Conservation (phyloP, 2,797 vertebrate genomes). For the Helicolenus hilgendorfi region DNA sequence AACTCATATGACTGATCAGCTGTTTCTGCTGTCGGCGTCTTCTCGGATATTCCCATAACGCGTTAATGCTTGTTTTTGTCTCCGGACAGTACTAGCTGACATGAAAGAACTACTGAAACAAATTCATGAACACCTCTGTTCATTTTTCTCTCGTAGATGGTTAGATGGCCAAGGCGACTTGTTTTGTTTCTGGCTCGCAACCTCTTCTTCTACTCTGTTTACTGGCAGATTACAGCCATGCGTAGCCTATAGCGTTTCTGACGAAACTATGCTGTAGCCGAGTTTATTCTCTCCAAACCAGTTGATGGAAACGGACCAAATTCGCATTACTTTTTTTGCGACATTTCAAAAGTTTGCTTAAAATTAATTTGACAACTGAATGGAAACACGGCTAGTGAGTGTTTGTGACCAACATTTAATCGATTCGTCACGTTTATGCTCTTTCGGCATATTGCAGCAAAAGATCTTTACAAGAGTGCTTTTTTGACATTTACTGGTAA, state of each 20-base stretch:
- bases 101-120: not conserved
- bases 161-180: not conserved
- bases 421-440: not conserved
- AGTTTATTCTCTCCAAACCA: not conserved
- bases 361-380: not conserved
- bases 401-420: not conserved
- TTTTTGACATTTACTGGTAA: not conserved
- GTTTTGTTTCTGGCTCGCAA: not conserved
- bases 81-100: too few relatives aligned
- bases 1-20: not conserved
- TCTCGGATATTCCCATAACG: not conserved
- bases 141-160: not conserved
- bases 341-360: not conserved
- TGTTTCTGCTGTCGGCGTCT: not conserved
- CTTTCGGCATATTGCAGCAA: not conserved
- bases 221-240: not conserved
- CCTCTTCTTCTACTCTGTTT: not conserved
- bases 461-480: not conserved
- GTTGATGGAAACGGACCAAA: not conserved
- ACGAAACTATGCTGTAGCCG: not conserved
- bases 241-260: not conserved
- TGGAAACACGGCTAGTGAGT: not conserved
- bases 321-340: not conserved
- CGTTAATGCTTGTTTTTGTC: too few relatives aligned
- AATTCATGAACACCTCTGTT: not conserved